These are phyloP conservation scores for Phocides pigmalion DNA, from an alignment of 1,140 invertebrate genomes.

Conservation along the genomic window DNA sequence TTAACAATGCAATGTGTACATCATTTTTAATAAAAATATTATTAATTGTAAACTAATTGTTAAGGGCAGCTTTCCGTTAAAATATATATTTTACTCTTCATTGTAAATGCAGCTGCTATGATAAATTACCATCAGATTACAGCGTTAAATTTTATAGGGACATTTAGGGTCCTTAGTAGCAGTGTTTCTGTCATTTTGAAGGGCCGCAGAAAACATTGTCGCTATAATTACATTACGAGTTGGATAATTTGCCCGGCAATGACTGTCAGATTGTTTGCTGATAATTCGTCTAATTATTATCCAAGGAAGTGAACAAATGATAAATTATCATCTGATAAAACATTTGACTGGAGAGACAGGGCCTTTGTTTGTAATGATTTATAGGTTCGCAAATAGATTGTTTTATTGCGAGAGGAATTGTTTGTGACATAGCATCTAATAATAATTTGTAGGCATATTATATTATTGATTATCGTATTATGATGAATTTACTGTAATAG, in stretches of 20 bases:
- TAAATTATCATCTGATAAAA: conserved; percentile 2
- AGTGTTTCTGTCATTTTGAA: conserved; percentile 18
- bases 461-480: too few species aligned
- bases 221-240: conserved; percentile 8
- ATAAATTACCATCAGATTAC: conserved; percentile 22
- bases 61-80: too few species aligned
- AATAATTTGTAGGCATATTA: too few species aligned
- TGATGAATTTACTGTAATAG: too few species aligned
- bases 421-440: too few species aligned
- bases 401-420: too few species aligned
- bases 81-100: background rate
- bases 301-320: background rate
- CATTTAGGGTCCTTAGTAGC: conserved; percentile 16
- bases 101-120: conserved; percentile 13
- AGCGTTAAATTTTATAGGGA: conserved; percentile 21
- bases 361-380: background rate
- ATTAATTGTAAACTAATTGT: too few species aligned
- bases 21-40: too few species aligned
- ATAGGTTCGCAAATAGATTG: background rate
- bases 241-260: conserved; percentile 4
- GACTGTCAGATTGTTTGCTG: conserved; percentile 11
- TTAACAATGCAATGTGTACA: too few species aligned
- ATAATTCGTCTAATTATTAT: conserved; percentile 18
- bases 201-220: conserved; percentile 16
- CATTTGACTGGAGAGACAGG: conserved; percentile 1